Percentiles rank a stretch among this genome's conserved stretches.
Evolutionary conservation across 2,888 invertebrate species (phyloP).

Genomic region (Tipula lateralis): DNA sequence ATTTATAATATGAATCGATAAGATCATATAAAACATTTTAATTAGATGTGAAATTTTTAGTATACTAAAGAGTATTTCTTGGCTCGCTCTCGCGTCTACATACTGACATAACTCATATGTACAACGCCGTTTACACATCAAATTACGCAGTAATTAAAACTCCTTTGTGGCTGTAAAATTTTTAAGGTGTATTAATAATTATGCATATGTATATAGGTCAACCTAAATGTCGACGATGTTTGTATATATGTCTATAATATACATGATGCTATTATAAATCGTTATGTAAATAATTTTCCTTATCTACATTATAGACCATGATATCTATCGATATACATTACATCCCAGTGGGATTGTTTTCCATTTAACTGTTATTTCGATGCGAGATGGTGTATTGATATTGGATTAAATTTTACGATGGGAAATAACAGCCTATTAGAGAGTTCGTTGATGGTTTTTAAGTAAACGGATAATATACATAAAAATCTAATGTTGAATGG

Average conservation of each 20-base stretch:
- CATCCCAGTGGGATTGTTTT: neutral
- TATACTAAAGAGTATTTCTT: neutral
- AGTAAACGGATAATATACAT: slow-evolving; percentile 24
- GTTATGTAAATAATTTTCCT: slow-evolving; percentile 9
- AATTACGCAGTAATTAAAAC: neutral
- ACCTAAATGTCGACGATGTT: no score
- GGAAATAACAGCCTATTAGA: slow-evolving; percentile 19
- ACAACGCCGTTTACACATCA: neutral
- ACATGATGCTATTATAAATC: neutral
- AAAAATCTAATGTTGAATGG: neutral
- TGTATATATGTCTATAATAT: neutral
- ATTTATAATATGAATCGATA: neutral
- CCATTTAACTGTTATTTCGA: slow-evolving; percentile 9
- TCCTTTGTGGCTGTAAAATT: neutral
- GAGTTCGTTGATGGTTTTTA: slow-evolving; percentile 11
- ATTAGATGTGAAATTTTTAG: neutral
- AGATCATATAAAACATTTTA: neutral
- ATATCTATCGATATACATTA: neutral
- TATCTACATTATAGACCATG: neutral
- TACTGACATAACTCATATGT: no score
- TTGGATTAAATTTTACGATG: slow-evolving; percentile 24
- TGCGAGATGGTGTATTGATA: neutral
- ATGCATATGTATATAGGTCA: no score
- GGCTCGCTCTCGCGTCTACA: no score
- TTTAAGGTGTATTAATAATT: no score